Percentiles rank a stretch among this genome's conserved stretches.
These are phyloP conservation scores for Vanacampus margaritifer DNA, from an alignment of 2,113 vertebrate genomes.

Conservation along the genomic window DNA sequence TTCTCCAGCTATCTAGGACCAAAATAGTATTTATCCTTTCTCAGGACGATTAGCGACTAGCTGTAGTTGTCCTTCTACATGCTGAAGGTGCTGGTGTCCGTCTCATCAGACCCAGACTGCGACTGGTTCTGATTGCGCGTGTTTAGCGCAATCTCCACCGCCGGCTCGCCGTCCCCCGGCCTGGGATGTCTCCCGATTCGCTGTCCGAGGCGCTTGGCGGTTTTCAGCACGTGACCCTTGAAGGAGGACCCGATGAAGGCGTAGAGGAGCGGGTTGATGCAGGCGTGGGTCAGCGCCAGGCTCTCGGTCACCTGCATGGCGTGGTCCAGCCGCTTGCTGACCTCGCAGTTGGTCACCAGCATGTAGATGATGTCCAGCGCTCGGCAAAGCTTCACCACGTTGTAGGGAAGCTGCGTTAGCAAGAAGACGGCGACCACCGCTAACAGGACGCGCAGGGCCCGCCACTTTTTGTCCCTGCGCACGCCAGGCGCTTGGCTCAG, in stretches of 20 bases:
- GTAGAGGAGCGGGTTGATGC: slow-evolving; percentile 90
- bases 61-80: slow-evolving; percentile 47
- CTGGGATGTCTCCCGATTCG: slow-evolving; percentile 37
- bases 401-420: slow-evolving; percentile 89
- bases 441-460: slow-evolving; percentile 79
- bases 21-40: not conserved
- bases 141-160: slow-evolving; percentile 65
- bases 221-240: slow-evolving; percentile 78
- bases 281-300: slow-evolving; percentile 85
- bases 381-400: slow-evolving; percentile 81
- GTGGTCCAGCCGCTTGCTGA: slow-evolving; percentile 80
- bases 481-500: slow-evolving; percentile 71
- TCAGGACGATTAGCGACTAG: not conserved
- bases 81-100: slow-evolving; percentile 72
- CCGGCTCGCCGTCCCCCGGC: slow-evolving; percentile 24
- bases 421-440: slow-evolving; percentile 84
- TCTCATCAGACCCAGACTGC: slow-evolving; percentile 56
- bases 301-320: slow-evolving; percentile 84
- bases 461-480: slow-evolving; percentile 74
- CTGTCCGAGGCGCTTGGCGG: slow-evolving; percentile 73
- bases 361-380: slow-evolving; percentile 81
- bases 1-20: not conserved
- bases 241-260: slow-evolving; percentile 87
- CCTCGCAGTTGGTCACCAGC: slow-evolving; percentile 77
- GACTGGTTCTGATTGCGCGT: slow-evolving; percentile 41